Base-by-base conservation (phyloP, 2,888 invertebrate species). In the Imbricaverruca yamaguchii region DNA sequence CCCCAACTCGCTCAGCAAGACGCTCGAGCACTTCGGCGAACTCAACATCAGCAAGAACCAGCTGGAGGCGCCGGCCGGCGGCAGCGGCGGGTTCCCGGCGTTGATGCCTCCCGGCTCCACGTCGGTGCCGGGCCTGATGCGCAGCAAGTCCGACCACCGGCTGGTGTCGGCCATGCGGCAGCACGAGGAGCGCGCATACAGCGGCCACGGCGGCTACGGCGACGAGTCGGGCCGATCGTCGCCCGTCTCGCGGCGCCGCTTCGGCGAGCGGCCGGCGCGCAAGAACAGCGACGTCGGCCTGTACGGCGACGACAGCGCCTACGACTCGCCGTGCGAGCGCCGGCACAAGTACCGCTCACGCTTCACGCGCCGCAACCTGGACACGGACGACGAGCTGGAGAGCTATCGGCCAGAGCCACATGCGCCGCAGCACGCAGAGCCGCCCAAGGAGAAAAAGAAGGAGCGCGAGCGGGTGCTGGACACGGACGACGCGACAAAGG, bases 141-240 rank as follows among this genome's bases (percentile, higher is more conserved):
- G 96, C 84, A 96, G 95, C 83, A 96, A 97, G 88, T 96, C 96
- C 87, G 96, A 97, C 87, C 96, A 96, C 87, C 91, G 96, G 69
- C 88, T 97, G 83, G 95, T 96, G 9, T 89, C 94, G 0, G 96
- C 96, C 86, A 95, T 94, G 88, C 91, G 95, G 65, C 93, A 94
- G 86, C 94, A 94, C 87, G 94, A 94, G 53, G 85, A 85, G 78
- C 82, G 82, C 21, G 92, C 2, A 1, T 39, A 39, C 39, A 7
- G 59, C 59, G 59, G 92, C 84, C 92, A 92, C 82, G 77, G 74
- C 53, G 74, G 55, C 56, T 77, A 77, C 77, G 83, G 83, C 12
- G 92, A 93, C 84, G 92, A 92, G 81, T 82, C 84, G 39, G 87
- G 87, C 53, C 84, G 87, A 74, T 85, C 86, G 15, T 92, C 92